phyloP scores from a whole-genome alignment of 2,113 vertebrate genomes.

The Microcebus tavaratra region DNA sequence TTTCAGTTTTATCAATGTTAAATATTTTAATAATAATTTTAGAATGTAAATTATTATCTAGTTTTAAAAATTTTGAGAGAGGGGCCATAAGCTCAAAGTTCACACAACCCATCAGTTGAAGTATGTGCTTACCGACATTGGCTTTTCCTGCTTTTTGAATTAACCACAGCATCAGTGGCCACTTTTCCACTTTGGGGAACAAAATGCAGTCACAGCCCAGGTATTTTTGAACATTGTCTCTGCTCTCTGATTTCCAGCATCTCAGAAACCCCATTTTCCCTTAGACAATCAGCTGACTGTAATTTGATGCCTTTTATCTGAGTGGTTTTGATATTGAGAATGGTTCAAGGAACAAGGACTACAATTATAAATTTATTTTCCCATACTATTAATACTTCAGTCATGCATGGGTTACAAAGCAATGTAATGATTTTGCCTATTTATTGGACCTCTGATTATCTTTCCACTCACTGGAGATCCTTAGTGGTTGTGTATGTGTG shows the following conservation, averaged over 20 bases:
- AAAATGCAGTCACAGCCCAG: background rate
- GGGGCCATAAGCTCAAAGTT: too few relatives aligned
- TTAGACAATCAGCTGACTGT: background rate
- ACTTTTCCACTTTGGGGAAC: background rate
- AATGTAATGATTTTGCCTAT: background rate
- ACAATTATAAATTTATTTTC: background rate
- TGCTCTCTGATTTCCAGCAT: background rate
- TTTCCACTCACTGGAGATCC: background rate
- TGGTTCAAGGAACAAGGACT: background rate
- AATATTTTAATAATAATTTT: background rate
- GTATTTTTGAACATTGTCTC: background rate
- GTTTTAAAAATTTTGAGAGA: background rate
- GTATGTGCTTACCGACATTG: fast-evolving
- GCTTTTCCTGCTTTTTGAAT: background rate
- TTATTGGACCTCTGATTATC: background rate
- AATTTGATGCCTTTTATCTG: background rate
- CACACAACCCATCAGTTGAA: too few relatives aligned
- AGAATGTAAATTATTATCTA: background rate
- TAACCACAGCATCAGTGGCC: background rate
- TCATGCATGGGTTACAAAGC: background rate
- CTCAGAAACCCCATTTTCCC: background rate
- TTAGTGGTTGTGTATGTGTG: background rate
- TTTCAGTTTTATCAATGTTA: background rate
- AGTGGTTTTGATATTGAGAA: background rate
- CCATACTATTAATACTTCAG: background rate